Base-by-base conservation (phyloP, 2,888 invertebrate genomes). In the Thereva nobilitata region DNA sequence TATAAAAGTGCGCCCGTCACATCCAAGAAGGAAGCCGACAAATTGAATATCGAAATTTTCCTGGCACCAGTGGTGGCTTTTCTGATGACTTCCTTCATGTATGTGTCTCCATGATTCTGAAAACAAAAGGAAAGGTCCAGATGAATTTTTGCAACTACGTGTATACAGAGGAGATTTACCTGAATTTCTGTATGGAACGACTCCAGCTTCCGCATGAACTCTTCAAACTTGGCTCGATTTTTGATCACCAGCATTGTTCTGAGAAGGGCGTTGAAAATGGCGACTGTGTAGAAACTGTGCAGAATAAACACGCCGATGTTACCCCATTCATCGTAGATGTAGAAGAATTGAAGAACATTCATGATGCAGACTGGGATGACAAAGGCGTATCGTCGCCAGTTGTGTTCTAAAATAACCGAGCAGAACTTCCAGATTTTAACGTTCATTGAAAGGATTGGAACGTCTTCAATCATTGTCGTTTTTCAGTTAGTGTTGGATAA, bases 401-500 rank as follows among this genome's bases (percentile, higher is more conserved):
- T 74, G 61, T 64, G 72, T 4, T 74, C 72, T 66, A 74, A 38
- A 6, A 79, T 72, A 5, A 79, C 72, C 3, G 74, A 75, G 52
- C 76, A 70, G 57, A 73, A 72, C 52, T 74, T 73, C 76, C 75
- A 79, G 70, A 76, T 71, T 63, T 74, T 74, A 55, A 78, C 74
- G 68, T 79, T 78, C 71, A 77, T 75, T 64, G 77, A 72, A 23
- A 77, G 71, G 70, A 78, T 73, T 41, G 76, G 75, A 68, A 75
- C 72, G 66, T 74, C 71, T 59, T 72, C 73, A 5, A 70, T 45
- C 76, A 77, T 76, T 70, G 64, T 71, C 5, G 34, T 37, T 42
- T n/a, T 54, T 5, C 23, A 23, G 23, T 23, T 23, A 23, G 1
- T 23, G 23, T 23, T 23, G 23, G 23, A 23, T 23, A 23, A 23